These are phyloP conservation scores for Oreochromis niloticus DNA, from an alignment of 2,113 vertebrate genomes.

Conservation along the genomic window DNA sequence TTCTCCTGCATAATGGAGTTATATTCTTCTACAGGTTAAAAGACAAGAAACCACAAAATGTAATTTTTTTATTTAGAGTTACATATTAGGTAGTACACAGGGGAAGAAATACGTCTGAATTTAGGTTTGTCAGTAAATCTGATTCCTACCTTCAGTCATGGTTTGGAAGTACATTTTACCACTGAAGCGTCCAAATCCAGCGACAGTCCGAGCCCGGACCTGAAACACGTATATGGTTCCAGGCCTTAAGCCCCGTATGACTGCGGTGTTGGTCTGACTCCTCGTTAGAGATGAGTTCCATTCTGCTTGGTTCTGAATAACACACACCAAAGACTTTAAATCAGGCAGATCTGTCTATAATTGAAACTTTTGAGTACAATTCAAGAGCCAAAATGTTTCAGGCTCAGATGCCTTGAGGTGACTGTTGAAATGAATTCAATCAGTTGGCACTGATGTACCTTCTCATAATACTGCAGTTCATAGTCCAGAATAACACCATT, in stretches of 20 bases:
- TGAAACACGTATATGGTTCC: slow-evolving; percentile 96
- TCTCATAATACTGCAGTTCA: slow-evolving; percentile 91
- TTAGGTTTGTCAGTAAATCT: neutral
- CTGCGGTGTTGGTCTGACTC: slow-evolving; percentile 91
- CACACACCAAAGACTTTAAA: neutral
- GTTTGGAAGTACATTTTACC: slow-evolving; percentile 99
- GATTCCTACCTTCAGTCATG: slow-evolving; percentile 87
- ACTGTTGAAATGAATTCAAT: neutral
- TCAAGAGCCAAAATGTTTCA: neutral
- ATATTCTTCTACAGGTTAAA: slow-evolving; percentile 80
- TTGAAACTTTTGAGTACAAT: neutral
- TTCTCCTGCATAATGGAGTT: slow-evolving; percentile 92
- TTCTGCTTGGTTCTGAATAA: slow-evolving; percentile 81
- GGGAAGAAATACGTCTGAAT: neutral
- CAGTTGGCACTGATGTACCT: slow-evolving; percentile 70
- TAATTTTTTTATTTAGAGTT: neutral
- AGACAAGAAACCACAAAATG: neutral
- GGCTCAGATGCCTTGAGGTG: neutral
- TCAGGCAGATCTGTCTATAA: neutral
- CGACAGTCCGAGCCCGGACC: slow-evolving; percentile 92
- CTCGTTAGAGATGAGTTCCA: slow-evolving; percentile 85
- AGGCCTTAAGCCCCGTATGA: slow-evolving; percentile 82
- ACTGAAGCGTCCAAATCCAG: slow-evolving; percentile 91
- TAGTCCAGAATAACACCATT: slow-evolving; percentile 95
- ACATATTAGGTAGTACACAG: neutral